Percentiles rank a stretch among this genome's conserved stretches.
phyloP scores from a whole-genome alignment of 2,113 vertebrate species.

The Empidonax traillii region DNA sequence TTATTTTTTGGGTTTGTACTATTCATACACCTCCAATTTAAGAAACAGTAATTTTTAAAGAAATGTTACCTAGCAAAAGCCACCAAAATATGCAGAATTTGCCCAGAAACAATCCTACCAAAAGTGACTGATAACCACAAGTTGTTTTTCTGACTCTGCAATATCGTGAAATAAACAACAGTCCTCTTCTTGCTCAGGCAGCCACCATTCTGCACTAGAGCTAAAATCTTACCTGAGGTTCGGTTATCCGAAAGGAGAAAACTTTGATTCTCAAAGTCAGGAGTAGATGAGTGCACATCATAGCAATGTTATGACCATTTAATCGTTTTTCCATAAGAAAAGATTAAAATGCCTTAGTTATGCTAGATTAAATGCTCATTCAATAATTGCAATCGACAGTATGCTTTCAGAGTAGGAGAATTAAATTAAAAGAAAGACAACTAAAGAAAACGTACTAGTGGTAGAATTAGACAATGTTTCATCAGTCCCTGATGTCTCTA shows the following conservation, averaged over 20 bases:
- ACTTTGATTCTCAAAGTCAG: constrained; percentile 63
- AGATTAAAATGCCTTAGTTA: constrained; percentile 83
- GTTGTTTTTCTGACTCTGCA: neutral
- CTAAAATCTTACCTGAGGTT: constrained; percentile 24
- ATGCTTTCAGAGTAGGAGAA: constrained; percentile 84
- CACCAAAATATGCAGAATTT: neutral
- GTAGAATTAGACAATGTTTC: constrained; percentile 82
- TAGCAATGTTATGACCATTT: constrained; percentile 71
- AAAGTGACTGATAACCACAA: neutral
- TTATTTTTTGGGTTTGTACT: neutral
- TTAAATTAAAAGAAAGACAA: constrained; percentile 85
- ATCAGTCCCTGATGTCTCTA: constrained; percentile 71
- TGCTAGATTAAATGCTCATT: constrained; percentile 79
- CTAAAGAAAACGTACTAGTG: constrained; percentile 76
- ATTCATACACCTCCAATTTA: neutral
- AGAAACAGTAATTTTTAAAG: neutral
- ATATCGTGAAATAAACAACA: neutral
- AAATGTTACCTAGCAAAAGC: neutral
- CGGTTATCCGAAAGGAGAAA: constrained; percentile 56
- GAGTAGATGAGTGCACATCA: constrained; percentile 66
- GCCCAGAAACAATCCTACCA: neutral
- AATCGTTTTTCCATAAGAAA: constrained; percentile 78
- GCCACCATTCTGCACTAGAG: neutral
- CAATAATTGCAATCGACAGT: constrained; percentile 86
- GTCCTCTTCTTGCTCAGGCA: neutral